Evolutionary conservation across 2,888 invertebrate species (phyloP), one percentile per base, ranked within the genome.

Genomic region (Lacanobia wlatinum): DNA sequence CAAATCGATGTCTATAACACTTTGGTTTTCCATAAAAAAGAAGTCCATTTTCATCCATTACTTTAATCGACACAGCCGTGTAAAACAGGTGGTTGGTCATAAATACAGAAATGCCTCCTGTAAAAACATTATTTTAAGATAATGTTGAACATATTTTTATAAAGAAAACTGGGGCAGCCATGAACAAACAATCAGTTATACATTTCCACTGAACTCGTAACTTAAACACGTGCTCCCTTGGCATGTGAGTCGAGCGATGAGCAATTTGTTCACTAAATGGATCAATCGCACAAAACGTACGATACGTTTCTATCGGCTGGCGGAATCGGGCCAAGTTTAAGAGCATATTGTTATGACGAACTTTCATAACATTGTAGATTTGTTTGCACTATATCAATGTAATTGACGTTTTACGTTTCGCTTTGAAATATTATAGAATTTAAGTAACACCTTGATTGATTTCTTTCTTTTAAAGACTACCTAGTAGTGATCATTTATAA

Each of bases 161-260:
- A 75, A 77, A 84, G 75, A 81, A 87, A 86, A 81, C 78, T 83
- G 61, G 85, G 87, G 76, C 87, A 86, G 75, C 87, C 83, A 84
- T 87, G 73, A 77, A 78, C 79, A 80, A 87, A 84, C 87, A 84
- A 87, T 86, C 85, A 78, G 77, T 78, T 81, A 77, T 81, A 80
- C 75, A 80, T 86, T 84, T 87, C 82, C 73, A 81, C 76, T 73
- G 72, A 81, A 83, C 76, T 80, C 76, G 64, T 81, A 81, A 81
- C 75, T 84, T 84, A 75, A 78, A 83, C 87, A 84, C 81, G 76
- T 80, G 81, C 70, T 80, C 75, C 73, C 66, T 77, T 76, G 61
- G 76, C 70, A 73, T 70, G 71, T 83, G 78, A 59, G 70, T 67
- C 62, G 71, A 23, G 63, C 70, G 77, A 84, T 76, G 78, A 81